phyloP scores from a whole-genome alignment of 2,888 invertebrate species.

The Trichopria drosophilae region DNA sequence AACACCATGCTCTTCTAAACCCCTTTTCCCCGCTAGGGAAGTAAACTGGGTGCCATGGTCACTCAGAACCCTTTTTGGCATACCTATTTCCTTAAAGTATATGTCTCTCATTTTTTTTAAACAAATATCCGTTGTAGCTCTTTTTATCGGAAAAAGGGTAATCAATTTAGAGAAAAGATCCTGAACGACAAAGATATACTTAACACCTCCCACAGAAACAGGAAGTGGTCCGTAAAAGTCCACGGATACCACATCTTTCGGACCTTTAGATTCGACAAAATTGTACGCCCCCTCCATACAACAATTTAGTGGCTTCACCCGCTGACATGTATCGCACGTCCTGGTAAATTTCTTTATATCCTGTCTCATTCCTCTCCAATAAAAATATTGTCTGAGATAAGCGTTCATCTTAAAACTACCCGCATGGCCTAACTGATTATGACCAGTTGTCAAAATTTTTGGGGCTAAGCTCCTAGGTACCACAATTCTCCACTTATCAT shows the following conservation, averaged over 20 bases:
- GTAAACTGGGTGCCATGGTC: constrained; percentile 15
- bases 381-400: constrained; percentile 1
- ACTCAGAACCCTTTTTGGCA: neutral
- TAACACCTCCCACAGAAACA: neutral
- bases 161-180: constrained; percentile 6
- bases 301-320: constrained; percentile 7
- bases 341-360: neutral
- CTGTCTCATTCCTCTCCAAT: constrained; percentile 1
- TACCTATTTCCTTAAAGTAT: neutral
- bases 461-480: neutral
- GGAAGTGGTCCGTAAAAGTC: constrained; percentile 6
- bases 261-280: neutral
- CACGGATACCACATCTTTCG: constrained; percentile 5
- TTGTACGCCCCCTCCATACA: constrained; percentile 7
- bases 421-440: constrained; percentile 2
- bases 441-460: too few species aligned
- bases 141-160: constrained; percentile 1
- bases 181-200: constrained; percentile 2
- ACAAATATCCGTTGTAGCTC: neutral
- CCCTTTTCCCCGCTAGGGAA: neutral
- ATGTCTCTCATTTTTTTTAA: neutral
- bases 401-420: neutral
- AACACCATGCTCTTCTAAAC: neutral
- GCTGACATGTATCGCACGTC: too few species aligned
- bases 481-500: neutral